phyloP scores from a whole-genome alignment of 2,797 vertebrate genomes.

The Anisognathus igniventris region DNA sequence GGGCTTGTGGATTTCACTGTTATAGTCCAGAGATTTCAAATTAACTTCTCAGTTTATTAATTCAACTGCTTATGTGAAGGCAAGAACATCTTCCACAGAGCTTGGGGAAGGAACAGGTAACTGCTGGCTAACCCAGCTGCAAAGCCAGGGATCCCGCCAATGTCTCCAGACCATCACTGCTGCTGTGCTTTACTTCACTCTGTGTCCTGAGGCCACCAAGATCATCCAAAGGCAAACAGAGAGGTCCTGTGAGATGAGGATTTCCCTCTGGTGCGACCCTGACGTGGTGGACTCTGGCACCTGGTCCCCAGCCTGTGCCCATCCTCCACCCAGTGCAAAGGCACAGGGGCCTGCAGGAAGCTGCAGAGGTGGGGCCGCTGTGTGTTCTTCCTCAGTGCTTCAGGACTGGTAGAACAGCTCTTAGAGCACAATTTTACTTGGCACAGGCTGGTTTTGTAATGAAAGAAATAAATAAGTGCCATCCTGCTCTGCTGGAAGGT shows the following conservation, averaged over 20 bases:
- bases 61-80: fast-evolving
- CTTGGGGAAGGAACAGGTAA: not conserved
- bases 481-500: constrained; percentile 5
- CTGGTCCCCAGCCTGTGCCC: not conserved
- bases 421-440: constrained; percentile 49
- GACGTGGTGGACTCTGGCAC: fast-evolving
- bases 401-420: constrained; percentile 56
- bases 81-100: not conserved
- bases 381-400: not conserved
- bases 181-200: not conserved
- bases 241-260: not conserved
- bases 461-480: constrained; percentile 49
- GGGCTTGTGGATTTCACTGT: not conserved
- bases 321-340: not conserved
- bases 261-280: fast-evolving
- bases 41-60: not conserved
- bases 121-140: not conserved
- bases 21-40: not conserved
- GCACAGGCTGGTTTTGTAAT: constrained; percentile 24
- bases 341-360: not conserved
- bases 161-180: not conserved
- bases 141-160: not conserved
- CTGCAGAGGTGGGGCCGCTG: constrained; percentile 5
- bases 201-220: not conserved
- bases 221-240: fast-evolving